Evolutionary conservation across 2,888 invertebrate species (phyloP).

Genomic region (Oscheius onirici): DNA sequence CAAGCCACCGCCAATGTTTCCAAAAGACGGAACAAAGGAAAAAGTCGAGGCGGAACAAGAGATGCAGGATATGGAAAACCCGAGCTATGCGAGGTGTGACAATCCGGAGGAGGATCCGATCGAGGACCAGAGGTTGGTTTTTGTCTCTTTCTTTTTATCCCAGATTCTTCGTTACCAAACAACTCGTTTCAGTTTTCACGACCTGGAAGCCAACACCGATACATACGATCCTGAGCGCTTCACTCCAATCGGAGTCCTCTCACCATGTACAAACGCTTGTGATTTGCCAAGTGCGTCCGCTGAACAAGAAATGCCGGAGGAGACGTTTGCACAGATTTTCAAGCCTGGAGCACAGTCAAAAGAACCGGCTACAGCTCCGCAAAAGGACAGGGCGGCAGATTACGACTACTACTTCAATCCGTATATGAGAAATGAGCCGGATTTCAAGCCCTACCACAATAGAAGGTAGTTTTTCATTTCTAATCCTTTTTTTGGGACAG

Average conservation of each 20-base stretch:
- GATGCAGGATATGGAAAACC: neutral
- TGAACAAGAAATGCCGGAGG: conserved; percentile 24
- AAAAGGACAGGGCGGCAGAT: neutral
- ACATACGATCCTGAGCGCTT: neutral
- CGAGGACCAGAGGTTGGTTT: neutral
- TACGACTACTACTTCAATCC: conserved; percentile 36
- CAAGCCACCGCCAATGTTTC: too few species aligned
- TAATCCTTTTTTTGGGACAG: too few species aligned
- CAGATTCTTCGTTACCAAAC: neutral
- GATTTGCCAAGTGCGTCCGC: conserved; percentile 12
- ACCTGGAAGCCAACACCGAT: neutral
- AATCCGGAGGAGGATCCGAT: neutral
- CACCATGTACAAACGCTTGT: conserved; percentile 30
- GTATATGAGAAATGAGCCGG: conserved; percentile 7
- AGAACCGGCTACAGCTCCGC: neutral
- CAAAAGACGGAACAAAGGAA: too few species aligned
- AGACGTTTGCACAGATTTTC: conserved; percentile 30
- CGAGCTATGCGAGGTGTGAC: neutral
- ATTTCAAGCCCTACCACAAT: conserved; percentile 24
- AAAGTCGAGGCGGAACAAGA: too few species aligned
- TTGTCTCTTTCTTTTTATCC: neutral
- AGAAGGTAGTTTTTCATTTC: conserved; percentile 3
- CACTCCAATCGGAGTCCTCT: conserved; percentile 32
- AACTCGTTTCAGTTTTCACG: neutral
- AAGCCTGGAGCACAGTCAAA: neutral